Percentiles rank a stretch among this genome's conserved stretches.
These are phyloP conservation scores for Volucella zonaria DNA, from an alignment of 2,888 invertebrate species.

Conservation along the genomic window DNA sequence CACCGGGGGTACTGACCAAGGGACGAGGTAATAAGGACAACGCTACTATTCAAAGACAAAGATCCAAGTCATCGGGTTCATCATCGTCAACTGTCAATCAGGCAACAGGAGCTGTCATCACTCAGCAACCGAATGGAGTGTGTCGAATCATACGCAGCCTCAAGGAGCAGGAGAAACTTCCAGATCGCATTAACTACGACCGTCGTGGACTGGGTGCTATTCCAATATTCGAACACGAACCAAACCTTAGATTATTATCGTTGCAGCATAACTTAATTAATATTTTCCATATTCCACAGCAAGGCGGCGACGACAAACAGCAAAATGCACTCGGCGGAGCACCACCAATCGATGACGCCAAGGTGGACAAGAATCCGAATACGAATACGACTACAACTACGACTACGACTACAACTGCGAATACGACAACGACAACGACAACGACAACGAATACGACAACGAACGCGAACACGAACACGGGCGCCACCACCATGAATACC, in stretches of 20 bases:
- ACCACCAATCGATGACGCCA: constrained; percentile 23
- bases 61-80: constrained; percentile 76
- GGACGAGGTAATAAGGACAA: constrained; percentile 74
- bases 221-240: constrained; percentile 91
- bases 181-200: constrained; percentile 94
- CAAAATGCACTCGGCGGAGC: constrained; percentile 18
- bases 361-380: constrained; percentile 39
- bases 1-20: constrained; percentile 48
- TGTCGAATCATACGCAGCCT: constrained; percentile 87
- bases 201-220: constrained; percentile 91
- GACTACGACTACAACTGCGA: constrained; percentile 67
- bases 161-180: constrained; percentile 91
- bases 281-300: constrained; percentile 82
- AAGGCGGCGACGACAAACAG: constrained; percentile 53
- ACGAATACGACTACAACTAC: constrained; percentile 75
- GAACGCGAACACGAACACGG: constrained; percentile 62
- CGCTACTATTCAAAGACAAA: constrained; percentile 69
- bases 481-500: constrained; percentile 75
- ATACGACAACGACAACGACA: constrained; percentile 69
- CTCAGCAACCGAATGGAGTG: constrained; percentile 81
- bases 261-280: constrained; percentile 95
- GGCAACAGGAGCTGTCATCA: constrained; percentile 76
- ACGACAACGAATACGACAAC: background rate
- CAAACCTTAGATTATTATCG: constrained; percentile 91
- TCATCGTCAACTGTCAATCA: constrained; percentile 62